These are phyloP conservation scores for Aleiodes testaceus DNA, from an alignment of 2,888 invertebrate genomes.

Conservation along the genomic window DNA sequence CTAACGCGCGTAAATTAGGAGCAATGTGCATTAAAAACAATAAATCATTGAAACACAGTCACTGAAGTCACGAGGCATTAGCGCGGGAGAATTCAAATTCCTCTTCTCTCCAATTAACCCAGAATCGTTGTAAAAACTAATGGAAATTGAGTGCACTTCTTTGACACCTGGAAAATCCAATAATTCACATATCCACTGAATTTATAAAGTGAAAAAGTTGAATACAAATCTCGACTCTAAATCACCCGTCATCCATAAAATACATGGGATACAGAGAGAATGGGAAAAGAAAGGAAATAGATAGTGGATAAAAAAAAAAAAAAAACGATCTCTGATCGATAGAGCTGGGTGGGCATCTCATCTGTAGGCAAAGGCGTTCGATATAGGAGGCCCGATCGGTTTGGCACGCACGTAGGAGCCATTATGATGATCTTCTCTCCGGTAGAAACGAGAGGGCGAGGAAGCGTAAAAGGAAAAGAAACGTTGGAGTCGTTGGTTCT, in stretches of 20 bases:
- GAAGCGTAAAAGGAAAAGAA: conserved; percentile 61
- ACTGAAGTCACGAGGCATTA: too few species aligned
- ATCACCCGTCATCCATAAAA: too few species aligned
- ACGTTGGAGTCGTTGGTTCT: conserved; percentile 49
- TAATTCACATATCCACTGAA: too few species aligned
- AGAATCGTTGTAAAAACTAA: too few species aligned
- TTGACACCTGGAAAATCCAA: too few species aligned
- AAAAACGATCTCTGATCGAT: conserved; percentile 22
- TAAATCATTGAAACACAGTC: too few species aligned
- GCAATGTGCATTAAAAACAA: too few species aligned
- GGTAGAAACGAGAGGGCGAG: conserved; percentile 52
- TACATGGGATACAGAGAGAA: neutral
- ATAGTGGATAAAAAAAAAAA: neutral
- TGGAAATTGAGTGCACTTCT: too few species aligned
- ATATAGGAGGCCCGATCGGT: conserved; percentile 8
- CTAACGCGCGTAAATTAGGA: neutral
- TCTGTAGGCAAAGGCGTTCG: conserved; percentile 26
- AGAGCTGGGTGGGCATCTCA: conserved; percentile 18
- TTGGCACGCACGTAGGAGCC: conserved; percentile 40
- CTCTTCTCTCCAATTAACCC: too few species aligned
- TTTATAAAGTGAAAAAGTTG: too few species aligned
- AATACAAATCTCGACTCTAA: too few species aligned
- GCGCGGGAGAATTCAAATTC: too few species aligned
- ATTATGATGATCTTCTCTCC: conserved; percentile 52
- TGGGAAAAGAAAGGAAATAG: neutral